Evolutionary conservation across 2,888 invertebrate species (phyloP).

Genomic region (Eupelmus urozonus): DNA sequence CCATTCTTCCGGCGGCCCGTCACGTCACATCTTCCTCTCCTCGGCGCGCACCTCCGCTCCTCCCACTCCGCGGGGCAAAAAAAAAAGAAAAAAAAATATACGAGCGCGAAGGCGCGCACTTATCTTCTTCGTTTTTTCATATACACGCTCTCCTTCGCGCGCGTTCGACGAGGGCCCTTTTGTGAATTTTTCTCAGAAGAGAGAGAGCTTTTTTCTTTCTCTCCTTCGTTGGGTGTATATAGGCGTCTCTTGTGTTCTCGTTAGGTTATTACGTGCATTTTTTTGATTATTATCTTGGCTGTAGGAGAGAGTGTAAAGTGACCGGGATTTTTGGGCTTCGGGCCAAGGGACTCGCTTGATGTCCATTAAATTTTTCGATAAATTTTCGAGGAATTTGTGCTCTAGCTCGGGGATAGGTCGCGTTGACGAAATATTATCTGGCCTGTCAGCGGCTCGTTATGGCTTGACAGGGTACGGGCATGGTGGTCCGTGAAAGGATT

Average conservation of each 20-base stretch:
- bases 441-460: no score
- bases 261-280: slow-evolving; percentile 8
- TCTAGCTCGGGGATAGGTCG: background rate
- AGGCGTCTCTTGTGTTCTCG: background rate
- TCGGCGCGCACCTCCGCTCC: slow-evolving; percentile 16
- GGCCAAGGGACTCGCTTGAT: no score
- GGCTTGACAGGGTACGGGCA: no score
- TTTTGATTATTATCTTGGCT: slow-evolving; percentile 32
- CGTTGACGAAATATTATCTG: no score
- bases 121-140: slow-evolving; percentile 34
- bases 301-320: background rate
- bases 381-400: slow-evolving; percentile 30
- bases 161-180: no score
- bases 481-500: no score
- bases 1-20: slow-evolving; percentile 53
- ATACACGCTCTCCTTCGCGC: slow-evolving; percentile 20
- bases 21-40: slow-evolving; percentile 46
- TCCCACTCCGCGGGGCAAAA: slow-evolving; percentile 10
- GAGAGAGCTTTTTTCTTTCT: background rate
- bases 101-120: slow-evolving; percentile 16
- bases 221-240: background rate
- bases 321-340: background rate
- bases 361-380: slow-evolving; percentile 11
- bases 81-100: no score
- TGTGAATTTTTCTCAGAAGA: slow-evolving; percentile 44